Evolutionary conservation across 2,113 vertebrate genomes (phyloP).

Genomic region (Rhinogobius similis): DNA sequence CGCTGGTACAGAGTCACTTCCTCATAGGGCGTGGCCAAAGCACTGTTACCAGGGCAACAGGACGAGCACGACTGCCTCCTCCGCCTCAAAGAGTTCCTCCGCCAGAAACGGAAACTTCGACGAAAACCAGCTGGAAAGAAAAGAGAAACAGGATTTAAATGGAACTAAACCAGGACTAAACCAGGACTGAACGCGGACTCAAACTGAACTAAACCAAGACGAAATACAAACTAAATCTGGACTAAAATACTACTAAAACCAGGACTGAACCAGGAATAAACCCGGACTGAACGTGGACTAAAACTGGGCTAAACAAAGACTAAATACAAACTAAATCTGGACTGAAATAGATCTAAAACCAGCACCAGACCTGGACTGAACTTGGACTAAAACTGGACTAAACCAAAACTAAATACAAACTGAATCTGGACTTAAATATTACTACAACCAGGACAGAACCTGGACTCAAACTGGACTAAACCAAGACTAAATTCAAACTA

Average conservation of each 20-base stretch:
- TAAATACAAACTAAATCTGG: too few species aligned
- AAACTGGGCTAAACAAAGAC: too few species aligned
- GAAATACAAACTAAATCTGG: too few species aligned
- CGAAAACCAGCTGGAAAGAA: conserved; percentile 85
- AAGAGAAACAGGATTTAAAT: not conserved
- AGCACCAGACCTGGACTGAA: not conserved
- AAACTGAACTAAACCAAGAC: not conserved
- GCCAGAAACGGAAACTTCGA: conserved; percentile 86
- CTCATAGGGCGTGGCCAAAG: conserved; percentile 81
- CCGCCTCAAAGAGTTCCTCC: conserved; percentile 74
- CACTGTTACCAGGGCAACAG: conserved; percentile 57
- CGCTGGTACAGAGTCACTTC: conserved; percentile 88
- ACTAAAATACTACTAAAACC: too few species aligned
- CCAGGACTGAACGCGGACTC: not conserved
- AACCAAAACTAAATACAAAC: too few species aligned
- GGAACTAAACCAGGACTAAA: not conserved
- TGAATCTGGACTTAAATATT: too few species aligned
- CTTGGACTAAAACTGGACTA: not conserved
- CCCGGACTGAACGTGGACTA: not conserved
- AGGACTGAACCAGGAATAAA: not conserved
- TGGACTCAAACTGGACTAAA: not conserved
- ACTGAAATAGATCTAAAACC: too few species aligned
- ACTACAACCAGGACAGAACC: not conserved
- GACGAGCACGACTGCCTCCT: conserved; percentile 62
- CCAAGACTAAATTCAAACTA: not conserved